phyloP scores from a whole-genome alignment of 2,797 vertebrate species.

The Dryobates pubescens region DNA sequence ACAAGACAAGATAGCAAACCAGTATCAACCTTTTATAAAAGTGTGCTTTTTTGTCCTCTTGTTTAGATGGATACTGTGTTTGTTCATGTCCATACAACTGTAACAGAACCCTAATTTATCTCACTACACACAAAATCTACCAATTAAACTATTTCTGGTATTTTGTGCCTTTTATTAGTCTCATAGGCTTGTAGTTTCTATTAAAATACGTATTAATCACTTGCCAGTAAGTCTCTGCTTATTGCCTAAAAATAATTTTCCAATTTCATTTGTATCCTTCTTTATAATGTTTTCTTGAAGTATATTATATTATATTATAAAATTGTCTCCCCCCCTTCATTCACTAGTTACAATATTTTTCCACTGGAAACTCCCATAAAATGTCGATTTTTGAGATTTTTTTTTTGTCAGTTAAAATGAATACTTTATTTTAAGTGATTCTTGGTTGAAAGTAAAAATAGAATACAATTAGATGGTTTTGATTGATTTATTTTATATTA shows the following conservation, averaged over 20 bases:
- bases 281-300: neutral
- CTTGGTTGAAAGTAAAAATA: neutral
- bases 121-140: neutral
- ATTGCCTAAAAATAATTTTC: neutral
- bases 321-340: neutral
- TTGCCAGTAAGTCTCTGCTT: neutral
- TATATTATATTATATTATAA: neutral
- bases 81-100: fast-evolving
- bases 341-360: neutral
- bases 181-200: neutral
- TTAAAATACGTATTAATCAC: neutral
- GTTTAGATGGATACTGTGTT: neutral
- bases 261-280: neutral
- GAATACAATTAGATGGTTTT: neutral
- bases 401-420: neutral
- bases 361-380: neutral
- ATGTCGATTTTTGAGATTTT: neutral
- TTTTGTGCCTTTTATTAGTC: neutral
- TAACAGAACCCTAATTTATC: neutral
- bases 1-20: neutral
- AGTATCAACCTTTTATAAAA: neutral
- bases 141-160: neutral
- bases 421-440: neutral
- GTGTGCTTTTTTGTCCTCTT: neutral
- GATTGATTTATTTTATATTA: neutral